Conservation (phyloP, 2,888 invertebrate species). For the Hydropsyche betteni region DNA sequence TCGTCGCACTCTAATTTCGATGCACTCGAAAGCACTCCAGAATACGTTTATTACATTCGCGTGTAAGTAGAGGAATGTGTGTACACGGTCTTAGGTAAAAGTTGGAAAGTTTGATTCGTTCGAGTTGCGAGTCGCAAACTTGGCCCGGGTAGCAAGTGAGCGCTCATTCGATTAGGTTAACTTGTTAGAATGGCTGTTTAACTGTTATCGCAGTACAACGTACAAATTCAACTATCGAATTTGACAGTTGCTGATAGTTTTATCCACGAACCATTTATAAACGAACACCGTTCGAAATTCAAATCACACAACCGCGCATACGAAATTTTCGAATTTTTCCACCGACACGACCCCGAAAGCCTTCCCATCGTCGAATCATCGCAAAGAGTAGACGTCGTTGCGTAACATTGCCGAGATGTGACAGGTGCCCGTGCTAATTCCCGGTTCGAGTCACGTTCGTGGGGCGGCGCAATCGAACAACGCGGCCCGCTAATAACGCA, state of each 20-base stretch:
- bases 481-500: slow-evolving; percentile 37
- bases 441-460: slow-evolving; percentile 41
- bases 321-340: background rate
- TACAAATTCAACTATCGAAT: slow-evolving; percentile 24
- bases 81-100: slow-evolving; percentile 2
- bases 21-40: too few species aligned
- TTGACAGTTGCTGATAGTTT: slow-evolving; percentile 17
- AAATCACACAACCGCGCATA: background rate
- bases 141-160: slow-evolving; percentile 16
- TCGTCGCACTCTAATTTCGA: too few species aligned
- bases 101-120: slow-evolving; percentile 26
- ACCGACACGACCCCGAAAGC: too few species aligned
- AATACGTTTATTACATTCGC: too few species aligned
- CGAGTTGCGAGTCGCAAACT: slow-evolving; percentile 9
- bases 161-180: slow-evolving; percentile 32
- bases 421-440: slow-evolving; percentile 39
- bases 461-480: slow-evolving; percentile 32
- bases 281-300: too few species aligned
- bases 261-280: background rate
- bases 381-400: background rate
- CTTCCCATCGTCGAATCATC: too few species aligned
- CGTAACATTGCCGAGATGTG: slow-evolving; percentile 37
- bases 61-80: too few species aligned
- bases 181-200: slow-evolving; percentile 33
- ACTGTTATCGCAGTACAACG: slow-evolving; percentile 22